A percentile compares a stretch with the other conserved stretches of the same genome.
Conservation (phyloP, 2,797 vertebrate genomes). For the Urocyon cinereoargenteus region DNA sequence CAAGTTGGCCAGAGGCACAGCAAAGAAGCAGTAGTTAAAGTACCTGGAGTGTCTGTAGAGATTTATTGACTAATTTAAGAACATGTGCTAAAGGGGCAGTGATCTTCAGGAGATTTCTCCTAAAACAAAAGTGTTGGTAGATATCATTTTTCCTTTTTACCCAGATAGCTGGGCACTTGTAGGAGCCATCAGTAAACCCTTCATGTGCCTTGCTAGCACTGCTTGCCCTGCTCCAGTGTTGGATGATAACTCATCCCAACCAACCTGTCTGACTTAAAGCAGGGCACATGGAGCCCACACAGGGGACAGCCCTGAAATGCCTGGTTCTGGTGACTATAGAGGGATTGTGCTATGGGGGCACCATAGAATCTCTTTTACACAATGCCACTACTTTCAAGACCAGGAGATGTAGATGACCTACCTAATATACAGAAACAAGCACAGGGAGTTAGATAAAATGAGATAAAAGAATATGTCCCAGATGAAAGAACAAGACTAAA, state of each 20-base stretch:
- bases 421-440: background rate
- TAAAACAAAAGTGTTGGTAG: background rate
- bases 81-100: background rate
- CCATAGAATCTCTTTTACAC: background rate
- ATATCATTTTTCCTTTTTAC: background rate
- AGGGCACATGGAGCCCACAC: background rate
- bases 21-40: background rate
- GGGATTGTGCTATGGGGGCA: background rate
- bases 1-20: background rate
- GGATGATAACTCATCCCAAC: background rate
- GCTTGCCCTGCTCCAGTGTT: background rate
- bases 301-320: background rate
- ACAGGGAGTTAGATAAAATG: background rate
- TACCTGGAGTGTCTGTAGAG: background rate
- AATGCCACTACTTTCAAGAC: background rate
- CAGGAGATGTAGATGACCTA: background rate
- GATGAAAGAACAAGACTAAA: background rate
- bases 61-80: background rate
- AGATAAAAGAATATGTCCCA: background rate
- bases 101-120: background rate
- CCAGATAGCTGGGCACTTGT: background rate
- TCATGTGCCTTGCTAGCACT: background rate
- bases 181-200: background rate
- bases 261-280: background rate
- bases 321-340: background rate